These are phyloP conservation scores for Zaprionus africanus DNA, from an alignment of 1,140 invertebrate species.

Conservation along the genomic window DNA sequence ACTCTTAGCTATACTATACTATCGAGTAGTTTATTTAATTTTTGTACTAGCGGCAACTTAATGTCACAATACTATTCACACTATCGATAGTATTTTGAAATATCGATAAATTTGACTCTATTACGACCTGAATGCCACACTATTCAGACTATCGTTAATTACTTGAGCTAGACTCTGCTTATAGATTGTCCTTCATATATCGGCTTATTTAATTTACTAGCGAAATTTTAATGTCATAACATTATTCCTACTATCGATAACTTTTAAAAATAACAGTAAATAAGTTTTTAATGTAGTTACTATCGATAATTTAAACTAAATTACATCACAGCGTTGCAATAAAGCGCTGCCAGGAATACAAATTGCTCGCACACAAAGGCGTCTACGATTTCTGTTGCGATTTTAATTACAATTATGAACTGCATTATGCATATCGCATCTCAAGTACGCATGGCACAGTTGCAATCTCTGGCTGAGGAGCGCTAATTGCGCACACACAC, in stretches of 20 bases:
- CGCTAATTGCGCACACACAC: conserved; percentile 1
- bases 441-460: conserved; percentile 1
- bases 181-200: no score
- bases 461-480: neutral
- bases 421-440: neutral
- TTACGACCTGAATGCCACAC: no score
- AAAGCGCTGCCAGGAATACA: neutral
- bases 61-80: no score
- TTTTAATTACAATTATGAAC: conserved; percentile 17
- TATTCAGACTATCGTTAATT: no score
- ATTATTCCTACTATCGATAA: neutral
- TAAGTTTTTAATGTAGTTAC: neutral
- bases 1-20: neutral
- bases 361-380: neutral
- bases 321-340: neutral
- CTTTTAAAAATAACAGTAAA: neutral
- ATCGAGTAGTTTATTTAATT: no score
- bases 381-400: conserved; percentile 11
- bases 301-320: neutral
- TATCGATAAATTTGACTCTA: neutral
- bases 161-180: neutral
- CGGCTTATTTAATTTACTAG: neutral
- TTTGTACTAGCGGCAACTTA: no score
- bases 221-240: neutral
- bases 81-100: neutral